Conservation (phyloP, 2,113 vertebrate species). For the Aviceda subcristata region DNA sequence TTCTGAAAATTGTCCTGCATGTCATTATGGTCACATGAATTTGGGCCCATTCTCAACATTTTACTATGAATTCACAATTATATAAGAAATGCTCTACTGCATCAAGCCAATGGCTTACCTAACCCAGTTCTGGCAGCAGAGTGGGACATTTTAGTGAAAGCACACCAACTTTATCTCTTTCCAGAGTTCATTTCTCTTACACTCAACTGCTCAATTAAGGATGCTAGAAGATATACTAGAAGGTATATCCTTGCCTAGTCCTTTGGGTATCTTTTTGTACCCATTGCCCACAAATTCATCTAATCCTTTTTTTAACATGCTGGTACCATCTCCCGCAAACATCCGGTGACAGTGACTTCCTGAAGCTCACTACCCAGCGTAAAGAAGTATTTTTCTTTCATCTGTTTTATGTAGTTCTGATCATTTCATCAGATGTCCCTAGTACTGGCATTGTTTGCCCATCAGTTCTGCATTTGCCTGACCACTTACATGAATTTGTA, state of each 20-base stretch:
- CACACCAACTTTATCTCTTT: background rate
- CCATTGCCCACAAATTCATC: background rate
- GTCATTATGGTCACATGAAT: fast-evolving
- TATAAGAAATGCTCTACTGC: background rate
- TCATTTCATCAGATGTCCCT: background rate
- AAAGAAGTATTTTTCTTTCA: background rate
- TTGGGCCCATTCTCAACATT: background rate
- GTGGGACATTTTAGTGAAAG: background rate
- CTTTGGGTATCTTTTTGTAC: background rate
- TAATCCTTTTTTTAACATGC: background rate
- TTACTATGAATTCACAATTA: background rate
- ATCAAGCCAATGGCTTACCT: background rate
- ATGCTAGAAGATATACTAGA: background rate
- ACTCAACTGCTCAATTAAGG: background rate
- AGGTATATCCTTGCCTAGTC: background rate
- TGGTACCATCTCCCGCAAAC: background rate
- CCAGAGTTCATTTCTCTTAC: background rate
- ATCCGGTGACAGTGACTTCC: background rate
- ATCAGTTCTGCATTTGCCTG: background rate
- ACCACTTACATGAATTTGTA: background rate
- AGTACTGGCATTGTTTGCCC: background rate
- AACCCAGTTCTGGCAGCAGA: background rate
- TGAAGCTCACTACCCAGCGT: background rate
- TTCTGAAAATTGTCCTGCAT: background rate
- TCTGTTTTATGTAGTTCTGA: background rate